Evolutionary conservation across 2,797 vertebrate genomes (phyloP), one percentile per base, ranked within the genome.

Genomic region (Pachyuromys duprasi): DNA sequence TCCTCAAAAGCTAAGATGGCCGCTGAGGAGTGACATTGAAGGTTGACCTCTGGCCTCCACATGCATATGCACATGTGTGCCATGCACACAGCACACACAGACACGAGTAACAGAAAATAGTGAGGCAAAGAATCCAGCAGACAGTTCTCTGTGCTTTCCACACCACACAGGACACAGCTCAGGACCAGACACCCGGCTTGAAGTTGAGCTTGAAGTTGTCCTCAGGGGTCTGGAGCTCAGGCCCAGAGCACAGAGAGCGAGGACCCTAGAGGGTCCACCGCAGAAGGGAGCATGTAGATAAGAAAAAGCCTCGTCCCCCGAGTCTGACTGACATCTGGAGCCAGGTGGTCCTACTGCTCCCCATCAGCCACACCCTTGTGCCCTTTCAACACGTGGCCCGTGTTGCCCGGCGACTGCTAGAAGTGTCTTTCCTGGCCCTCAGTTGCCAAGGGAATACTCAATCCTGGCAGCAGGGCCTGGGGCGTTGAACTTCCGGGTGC

Each of bases 361-460:
- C 31, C 0, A 24, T 82, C 75, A 24, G 69, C 42, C 76, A 49
- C 80, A 33, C 22, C 49, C 90, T 72, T 3, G 1, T 0, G 55
- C 57, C 39, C 72, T 96, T 55, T 53, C 3, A 1, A 24, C 49
- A 62, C 87, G 14, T 0, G 2, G 24, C 79, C 5, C 4, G 96
- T 96, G 96, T 97, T 97, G 93, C 97, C 55, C 0, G 39, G 96
- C 93, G 96, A 87, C 80, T 42, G 53, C 67, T 57, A 17, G 86
- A 93, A 39, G 49, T 20, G 53, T 89, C 84, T 90, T 62, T 94
- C 67, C 67, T 57, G 55, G 22, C 36, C 86, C 76, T 2, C 12
- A 87, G 95, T 98, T 96, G 94, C 94, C 86, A 92, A 94, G 97
- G 94, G 92, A 82, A 83, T 63, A 1, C 60, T 76, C 45, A 67